phyloP scores from a whole-genome alignment of 1,140 invertebrate species.

The Drosophila athabasca region DNA sequence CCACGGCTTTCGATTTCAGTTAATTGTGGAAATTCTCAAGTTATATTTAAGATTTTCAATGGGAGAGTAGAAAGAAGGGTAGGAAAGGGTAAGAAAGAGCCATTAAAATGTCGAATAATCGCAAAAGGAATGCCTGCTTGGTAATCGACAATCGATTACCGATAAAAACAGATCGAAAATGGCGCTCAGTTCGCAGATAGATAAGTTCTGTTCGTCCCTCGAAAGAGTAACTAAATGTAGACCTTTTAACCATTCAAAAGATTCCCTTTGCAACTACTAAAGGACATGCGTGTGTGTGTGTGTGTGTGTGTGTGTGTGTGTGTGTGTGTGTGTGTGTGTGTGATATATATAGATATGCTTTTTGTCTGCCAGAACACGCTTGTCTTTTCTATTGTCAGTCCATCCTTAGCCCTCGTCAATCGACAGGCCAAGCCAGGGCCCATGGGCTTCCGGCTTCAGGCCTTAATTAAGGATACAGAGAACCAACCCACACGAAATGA shows the following conservation, averaged over 20 bases:
- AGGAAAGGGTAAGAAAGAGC: no score
- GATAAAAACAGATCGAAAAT: no score
- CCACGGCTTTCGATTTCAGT: no score
- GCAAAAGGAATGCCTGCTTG: no score
- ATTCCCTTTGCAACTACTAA: neutral
- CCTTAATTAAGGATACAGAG: slow-evolving; percentile 64
- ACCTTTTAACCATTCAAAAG: neutral
- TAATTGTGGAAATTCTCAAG: no score
- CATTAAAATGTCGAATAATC: no score
- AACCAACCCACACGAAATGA: slow-evolving; percentile 12
- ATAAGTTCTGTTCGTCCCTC: no score
- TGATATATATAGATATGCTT: slow-evolving; percentile 19
- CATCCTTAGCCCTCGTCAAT: slow-evolving; percentile 17
- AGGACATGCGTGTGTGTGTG: slow-evolving; percentile 3
- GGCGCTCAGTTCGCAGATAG: no score
- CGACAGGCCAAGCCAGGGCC: slow-evolving; percentile 11
- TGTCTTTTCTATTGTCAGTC: slow-evolving; percentile 23
- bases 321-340: neutral
- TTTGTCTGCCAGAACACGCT: slow-evolving; percentile 28
- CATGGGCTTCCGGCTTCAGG: no score
- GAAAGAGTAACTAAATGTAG: neutral
- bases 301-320: neutral
- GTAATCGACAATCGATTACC: no score
- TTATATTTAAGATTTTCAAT: no score
- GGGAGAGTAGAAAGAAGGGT: no score